Conservation (phyloP, 2,113 vertebrate species). For the Myiozetetes cayanensis region DNA sequence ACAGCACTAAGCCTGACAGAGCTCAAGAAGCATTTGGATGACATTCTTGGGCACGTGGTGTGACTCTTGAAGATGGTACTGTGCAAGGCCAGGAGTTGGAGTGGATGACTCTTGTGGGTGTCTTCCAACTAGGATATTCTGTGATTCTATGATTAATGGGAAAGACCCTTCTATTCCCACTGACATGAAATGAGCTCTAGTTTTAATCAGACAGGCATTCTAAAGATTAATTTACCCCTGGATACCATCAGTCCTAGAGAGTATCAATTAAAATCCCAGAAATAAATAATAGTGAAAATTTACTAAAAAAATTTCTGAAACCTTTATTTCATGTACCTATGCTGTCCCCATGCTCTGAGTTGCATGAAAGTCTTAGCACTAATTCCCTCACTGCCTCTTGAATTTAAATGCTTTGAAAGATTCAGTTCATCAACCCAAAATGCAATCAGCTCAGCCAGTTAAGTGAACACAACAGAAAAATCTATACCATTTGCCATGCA, state of each 20-base stretch:
- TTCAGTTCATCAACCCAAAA: constrained; percentile 38
- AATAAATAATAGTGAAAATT: neutral
- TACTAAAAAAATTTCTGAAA: neutral
- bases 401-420: constrained; percentile 49
- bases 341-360: neutral
- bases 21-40: neutral
- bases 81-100: neutral
- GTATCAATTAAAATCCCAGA: neutral
- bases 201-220: neutral
- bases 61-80: neutral
- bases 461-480: constrained; percentile 40
- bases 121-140: neutral
- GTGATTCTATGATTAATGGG: neutral
- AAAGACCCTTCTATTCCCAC: neutral
- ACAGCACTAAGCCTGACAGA: neutral
- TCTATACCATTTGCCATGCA: neutral
- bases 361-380: neutral
- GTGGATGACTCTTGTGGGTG: rapidly evolving
- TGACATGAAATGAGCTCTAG: neutral
- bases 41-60: neutral
- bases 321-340: neutral
- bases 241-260: neutral
- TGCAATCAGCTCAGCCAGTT: constrained; percentile 31
- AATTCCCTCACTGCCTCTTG: constrained; percentile 5
- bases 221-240: neutral